Percentiles rank a stretch among this genome's conserved stretches.
These are phyloP conservation scores for Heterohyrax brucei DNA, from an alignment of 2,797 vertebrate species.

Conservation along the genomic window DNA sequence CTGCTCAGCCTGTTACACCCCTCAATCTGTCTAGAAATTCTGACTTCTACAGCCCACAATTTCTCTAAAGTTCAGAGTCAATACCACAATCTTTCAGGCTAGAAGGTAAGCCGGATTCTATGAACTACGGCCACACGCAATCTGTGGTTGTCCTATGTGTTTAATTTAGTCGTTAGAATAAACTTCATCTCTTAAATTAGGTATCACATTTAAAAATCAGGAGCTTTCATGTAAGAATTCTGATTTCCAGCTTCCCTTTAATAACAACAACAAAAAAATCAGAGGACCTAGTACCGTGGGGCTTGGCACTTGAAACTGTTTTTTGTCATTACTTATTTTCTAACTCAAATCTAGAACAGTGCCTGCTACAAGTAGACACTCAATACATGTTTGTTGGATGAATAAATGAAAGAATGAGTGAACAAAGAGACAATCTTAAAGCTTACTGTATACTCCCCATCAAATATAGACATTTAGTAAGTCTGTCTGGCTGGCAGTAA, in stretches of 20 bases:
- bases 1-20: neutral
- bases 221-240: slow-evolving; percentile 3
- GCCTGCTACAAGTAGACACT: neutral
- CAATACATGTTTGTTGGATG: too few species aligned
- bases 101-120: neutral
- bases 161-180: neutral
- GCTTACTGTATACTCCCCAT: neutral
- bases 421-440: neutral
- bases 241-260: neutral
- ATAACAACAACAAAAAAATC: neutral
- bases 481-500: neutral
- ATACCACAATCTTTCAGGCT: neutral
- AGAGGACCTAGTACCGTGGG: neutral
- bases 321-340: neutral
- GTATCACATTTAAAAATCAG: slow-evolving; percentile 42
- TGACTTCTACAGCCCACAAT: neutral
- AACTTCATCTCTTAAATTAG: slow-evolving; percentile 35
- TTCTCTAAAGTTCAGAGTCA: neutral
- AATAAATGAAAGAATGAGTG: neutral
- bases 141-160: neutral
- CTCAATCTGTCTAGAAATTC: neutral
- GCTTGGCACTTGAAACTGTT: neutral
- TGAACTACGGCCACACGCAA: neutral
- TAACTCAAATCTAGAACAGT: neutral
- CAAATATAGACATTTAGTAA: neutral